Evolutionary conservation across 2,113 vertebrate genomes (phyloP).

Genomic region (Alethe diademata): DNA sequence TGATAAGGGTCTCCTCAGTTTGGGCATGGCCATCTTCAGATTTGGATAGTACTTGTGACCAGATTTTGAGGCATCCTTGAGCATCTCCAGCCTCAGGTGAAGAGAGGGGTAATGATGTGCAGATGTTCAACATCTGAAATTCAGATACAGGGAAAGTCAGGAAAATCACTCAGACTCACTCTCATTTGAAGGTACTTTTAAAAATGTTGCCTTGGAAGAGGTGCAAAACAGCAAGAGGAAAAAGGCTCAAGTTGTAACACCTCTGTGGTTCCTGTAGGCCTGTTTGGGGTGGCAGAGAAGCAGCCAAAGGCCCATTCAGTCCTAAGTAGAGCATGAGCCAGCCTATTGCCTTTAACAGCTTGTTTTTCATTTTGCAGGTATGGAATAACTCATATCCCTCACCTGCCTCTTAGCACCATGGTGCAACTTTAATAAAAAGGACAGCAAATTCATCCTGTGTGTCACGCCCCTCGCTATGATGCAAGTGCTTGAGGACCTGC

Average conservation of each 20-base stretch:
- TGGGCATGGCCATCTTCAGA: background rate
- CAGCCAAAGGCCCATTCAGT: background rate
- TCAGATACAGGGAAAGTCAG: background rate
- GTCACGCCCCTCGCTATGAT: background rate
- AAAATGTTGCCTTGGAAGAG: background rate
- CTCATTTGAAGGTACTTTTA: background rate
- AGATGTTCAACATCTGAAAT: background rate
- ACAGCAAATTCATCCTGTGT: background rate
- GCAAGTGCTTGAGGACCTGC: background rate
- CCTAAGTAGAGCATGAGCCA: background rate
- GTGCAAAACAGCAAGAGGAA: background rate
- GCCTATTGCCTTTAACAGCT: background rate
- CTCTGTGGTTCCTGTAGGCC: background rate
- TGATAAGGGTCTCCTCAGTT: background rate
- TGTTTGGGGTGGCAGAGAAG: background rate
- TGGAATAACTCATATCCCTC: background rate
- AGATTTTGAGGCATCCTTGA: background rate
- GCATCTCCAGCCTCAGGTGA: background rate
- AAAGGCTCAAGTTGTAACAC: background rate
- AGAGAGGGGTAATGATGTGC: accelerated
- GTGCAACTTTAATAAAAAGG: background rate
- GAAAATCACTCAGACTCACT: background rate
- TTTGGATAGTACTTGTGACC: background rate
- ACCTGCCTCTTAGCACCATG: background rate
- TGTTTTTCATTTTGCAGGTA: background rate